Evolutionary conservation across 2,888 invertebrate genomes (phyloP), one percentile per base, ranked within the genome.

Genomic region (Scaptomyza cyrtandrae): DNA sequence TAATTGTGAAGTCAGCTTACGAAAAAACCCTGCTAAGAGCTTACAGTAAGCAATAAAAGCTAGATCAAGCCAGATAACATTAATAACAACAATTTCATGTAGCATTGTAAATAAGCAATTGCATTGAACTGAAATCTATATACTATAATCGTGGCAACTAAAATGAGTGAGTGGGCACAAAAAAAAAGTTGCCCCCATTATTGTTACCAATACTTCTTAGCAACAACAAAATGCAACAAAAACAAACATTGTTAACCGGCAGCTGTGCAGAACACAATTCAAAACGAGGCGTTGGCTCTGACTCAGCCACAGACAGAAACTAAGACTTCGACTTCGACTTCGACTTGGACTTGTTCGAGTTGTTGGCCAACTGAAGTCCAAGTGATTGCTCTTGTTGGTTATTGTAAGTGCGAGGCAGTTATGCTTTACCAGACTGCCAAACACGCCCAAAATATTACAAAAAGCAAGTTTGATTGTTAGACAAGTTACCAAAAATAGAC

Each of bases 401-500:
- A 67, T 68, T 60, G 63, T 67, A 67, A 66, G 71, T 76, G 72
- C 24, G 24, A 24, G 24, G 24, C 24, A 24, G 19, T 19, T 19
- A 19, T 19, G 19, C 19, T 19, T 19, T 19, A 19, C 19, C 19
- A 19, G 24, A 24, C 24, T 24, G 24, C 4, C 24, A 31, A 54
- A 57, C 78, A 75, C 78, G 75, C 75, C 78, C 87, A 88, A 86
- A 37, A 37, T 6, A 37, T 3, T 4, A 35, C 1, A n/a, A 37
- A 37, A 83, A 71, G 71, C 65, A 59, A 49, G 75, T 53, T 55
- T 45, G 78, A 1, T 24, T 24, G 24, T 24, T 24, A 80, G 80
- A 88, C 83, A 86, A 83, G 86, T 86, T 88, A 88, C 83, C 83
- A 83, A 88, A 88, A 83, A 83, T 88, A 82, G 83, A 88, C 77